Conservation (phyloP, 1,140 invertebrate species). For the Drosophila ambigua region DNA sequence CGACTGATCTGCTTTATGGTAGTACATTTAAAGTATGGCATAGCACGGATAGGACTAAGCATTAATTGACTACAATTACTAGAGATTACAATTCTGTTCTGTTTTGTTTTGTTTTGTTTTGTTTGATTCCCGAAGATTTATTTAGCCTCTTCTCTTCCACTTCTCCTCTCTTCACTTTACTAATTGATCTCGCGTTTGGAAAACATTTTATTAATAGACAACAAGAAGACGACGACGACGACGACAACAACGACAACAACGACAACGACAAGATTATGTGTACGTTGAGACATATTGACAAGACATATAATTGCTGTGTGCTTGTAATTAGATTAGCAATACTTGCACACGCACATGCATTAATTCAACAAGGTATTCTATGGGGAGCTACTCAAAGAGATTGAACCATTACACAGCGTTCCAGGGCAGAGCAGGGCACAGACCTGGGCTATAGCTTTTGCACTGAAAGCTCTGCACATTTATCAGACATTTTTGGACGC, state of each 20-base stretch:
- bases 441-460: too few species aligned
- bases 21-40: background rate
- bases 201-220: conserved; percentile 65
- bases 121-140: conserved; percentile 33
- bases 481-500: background rate
- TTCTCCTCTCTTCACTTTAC: background rate
- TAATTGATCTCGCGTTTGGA: conserved; percentile 44
- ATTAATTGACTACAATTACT: conserved; percentile 79
- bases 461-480: too few species aligned
- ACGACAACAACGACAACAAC: conserved; percentile 62
- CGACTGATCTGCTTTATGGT: conserved; percentile 38
- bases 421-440: too few species aligned
- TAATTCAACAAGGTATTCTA: conserved; percentile 9
- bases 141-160: conserved; percentile 7
- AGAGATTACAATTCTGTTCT: conserved; percentile 68
- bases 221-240: conserved; percentile 60
- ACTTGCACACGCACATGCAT: conserved; percentile 8
- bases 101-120: conserved; percentile 42
- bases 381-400: background rate
- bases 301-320: conserved; percentile 47
- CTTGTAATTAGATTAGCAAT: conserved; percentile 45
- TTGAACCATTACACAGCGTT: too few species aligned
- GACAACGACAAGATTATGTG: conserved; percentile 67
- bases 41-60: conserved; percentile 46
- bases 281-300: conserved; percentile 67